Evolutionary conservation across 2,797 vertebrate species (phyloP), one percentile per base, ranked within the genome.

Genomic region (Neostethus bicornis): DNA sequence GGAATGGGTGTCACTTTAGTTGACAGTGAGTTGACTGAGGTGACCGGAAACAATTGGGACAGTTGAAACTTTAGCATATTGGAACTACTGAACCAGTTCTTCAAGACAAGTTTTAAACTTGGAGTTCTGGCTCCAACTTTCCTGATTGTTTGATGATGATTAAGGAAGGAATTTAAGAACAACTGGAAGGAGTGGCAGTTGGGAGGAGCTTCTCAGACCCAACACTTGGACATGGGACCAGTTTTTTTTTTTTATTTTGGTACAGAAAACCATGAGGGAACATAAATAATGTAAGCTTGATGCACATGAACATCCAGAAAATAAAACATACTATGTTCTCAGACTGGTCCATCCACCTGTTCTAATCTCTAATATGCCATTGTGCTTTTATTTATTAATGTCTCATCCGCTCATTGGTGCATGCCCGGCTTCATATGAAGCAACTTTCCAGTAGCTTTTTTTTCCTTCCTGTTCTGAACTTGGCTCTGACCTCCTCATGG

Each of bases 41-140:
- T 12, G 1, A 6, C 11, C 39, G 9, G 28, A 29, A 29, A 43
- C 17, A 46, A 9, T 5, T 16, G 41, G 48, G 41, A 42, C 3
- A 9, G 46, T n/a, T n/a, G n/a, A n/a, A n/a, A n/a, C n/a, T n/a
- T n/a, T n/a, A n/a, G n/a, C n/a, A n/a, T n/a, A n/a, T n/a, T 2
- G 3, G 45, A 78, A 77, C 68, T 39, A 81, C 54, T 31, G 2
- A 50, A 75, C 78, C 28, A 2, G 73, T 73, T 73, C 46, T 39
- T 3, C n/a, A n/a, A n/a, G n/a, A n/a, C n/a, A n/a, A n/a, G n/a
- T n/a, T n/a, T n/a, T n/a, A n/a, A 2, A 1, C 67, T 17, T 57
- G 14, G 3, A 43, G 45, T 55, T 52, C 8, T 5, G 1, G 1
- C 13, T 56, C 34, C 56, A 1, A 55, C 13, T 34, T 32, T 6